Percentiles rank a stretch among this genome's conserved stretches.
These are phyloP conservation scores for Saccopteryx leptura DNA, from an alignment of 2,113 vertebrate genomes.

Conservation along the genomic window DNA sequence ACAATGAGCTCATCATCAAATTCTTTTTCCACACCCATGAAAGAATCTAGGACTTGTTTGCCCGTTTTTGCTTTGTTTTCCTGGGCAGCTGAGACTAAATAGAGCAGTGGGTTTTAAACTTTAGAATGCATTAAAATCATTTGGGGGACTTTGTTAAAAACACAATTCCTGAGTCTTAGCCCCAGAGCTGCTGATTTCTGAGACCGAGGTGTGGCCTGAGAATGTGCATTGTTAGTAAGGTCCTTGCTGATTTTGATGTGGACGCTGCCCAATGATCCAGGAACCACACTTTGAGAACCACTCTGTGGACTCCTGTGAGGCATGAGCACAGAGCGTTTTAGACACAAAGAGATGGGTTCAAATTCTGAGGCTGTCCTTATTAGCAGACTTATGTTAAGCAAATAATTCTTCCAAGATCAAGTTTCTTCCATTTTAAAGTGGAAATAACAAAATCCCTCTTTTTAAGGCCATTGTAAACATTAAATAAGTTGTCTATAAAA, in stretches of 20 bases:
- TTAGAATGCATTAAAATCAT: background rate
- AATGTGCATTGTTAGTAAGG: background rate
- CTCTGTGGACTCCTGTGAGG: background rate
- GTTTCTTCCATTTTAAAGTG: background rate
- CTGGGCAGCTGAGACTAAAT: background rate
- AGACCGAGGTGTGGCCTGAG: background rate
- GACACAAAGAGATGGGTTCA: background rate
- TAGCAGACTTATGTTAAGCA: background rate
- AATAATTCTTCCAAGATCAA: background rate
- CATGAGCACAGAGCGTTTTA: background rate
- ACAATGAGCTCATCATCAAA: slow-evolving; percentile 59
- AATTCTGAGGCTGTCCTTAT: background rate
- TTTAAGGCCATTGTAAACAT: background rate
- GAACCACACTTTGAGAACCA: background rate
- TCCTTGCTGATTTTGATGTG: background rate
- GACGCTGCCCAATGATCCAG: background rate
- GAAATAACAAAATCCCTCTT: slow-evolving; percentile 4
- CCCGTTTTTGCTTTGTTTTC: slow-evolving; percentile 12
- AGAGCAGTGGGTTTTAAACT: background rate
- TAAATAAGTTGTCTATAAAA: background rate
- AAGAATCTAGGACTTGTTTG: slow-evolving; percentile 50
- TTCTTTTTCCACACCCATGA: slow-evolving; percentile 30
- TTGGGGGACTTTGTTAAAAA: background rate
- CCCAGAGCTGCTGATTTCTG: background rate
- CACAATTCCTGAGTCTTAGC: background rate